Evolutionary conservation across 2,113 vertebrate genomes (phyloP).

Genomic region (Chinchilla lanigera): DNA sequence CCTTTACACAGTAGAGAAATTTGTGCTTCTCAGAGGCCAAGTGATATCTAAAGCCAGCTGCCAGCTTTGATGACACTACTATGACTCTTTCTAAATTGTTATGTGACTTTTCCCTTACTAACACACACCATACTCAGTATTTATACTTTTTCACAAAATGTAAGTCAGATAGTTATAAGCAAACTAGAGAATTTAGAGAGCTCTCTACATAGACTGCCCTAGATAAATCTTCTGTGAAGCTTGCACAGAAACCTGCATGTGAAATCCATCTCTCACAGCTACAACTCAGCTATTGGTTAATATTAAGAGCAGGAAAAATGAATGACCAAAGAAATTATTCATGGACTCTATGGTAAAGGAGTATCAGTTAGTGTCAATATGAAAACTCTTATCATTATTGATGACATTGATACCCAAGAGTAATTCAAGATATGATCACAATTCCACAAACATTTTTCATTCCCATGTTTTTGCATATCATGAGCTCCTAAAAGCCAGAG

Average conservation of each 20-base stretch:
- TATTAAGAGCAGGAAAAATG: background rate
- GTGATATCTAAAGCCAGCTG: background rate
- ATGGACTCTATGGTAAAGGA: background rate
- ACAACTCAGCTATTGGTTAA: conserved; percentile 12
- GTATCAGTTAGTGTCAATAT: background rate
- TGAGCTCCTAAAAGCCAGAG: background rate
- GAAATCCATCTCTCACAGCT: background rate
- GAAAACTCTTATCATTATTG: background rate
- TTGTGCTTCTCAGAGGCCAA: background rate
- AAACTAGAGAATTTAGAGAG: background rate
- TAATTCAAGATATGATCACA: background rate
- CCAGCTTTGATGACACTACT: background rate
- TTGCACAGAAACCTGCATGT: background rate
- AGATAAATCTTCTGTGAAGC: background rate
- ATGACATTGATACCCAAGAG: background rate
- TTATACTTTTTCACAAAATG: background rate
- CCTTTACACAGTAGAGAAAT: conserved; percentile 15
- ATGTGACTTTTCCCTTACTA: background rate
- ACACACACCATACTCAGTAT: background rate
- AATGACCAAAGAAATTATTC: background rate
- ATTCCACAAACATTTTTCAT: conserved; percentile 10
- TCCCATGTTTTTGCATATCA: background rate
- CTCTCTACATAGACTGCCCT: background rate
- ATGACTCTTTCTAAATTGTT: background rate
- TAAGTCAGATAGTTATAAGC: background rate